These are phyloP conservation scores for Copsychus sechellarum DNA, from an alignment of 2,113 vertebrate genomes.

Conservation along the genomic window DNA sequence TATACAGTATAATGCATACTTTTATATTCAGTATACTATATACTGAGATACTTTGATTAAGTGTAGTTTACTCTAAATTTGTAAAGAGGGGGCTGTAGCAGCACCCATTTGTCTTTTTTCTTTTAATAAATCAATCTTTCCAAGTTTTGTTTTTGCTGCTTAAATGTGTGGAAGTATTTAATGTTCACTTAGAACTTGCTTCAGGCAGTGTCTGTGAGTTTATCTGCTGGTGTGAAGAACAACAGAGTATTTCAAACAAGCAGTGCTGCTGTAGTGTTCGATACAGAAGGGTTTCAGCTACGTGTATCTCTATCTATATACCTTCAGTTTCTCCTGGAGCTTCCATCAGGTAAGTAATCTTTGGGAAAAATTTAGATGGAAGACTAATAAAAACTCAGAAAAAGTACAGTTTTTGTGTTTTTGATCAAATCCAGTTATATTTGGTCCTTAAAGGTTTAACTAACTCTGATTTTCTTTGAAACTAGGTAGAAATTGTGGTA, in stretches of 20 bases:
- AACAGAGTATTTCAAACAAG: slow-evolving; percentile 32
- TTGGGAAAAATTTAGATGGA: not conserved
- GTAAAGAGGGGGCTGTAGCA: not conserved
- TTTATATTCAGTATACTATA: no score
- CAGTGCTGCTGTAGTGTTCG: not conserved
- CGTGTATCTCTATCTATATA: not conserved
- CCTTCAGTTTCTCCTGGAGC: not conserved
- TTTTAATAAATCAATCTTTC: slow-evolving; percentile 27
- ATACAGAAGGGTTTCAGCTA: not conserved
- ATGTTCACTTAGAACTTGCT: slow-evolving; percentile 54
- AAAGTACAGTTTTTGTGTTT: not conserved
- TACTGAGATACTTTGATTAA: not conserved
- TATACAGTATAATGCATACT: no score
- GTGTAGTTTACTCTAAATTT: not conserved
- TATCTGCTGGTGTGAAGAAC: slow-evolving; percentile 30
- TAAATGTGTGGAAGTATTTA: slow-evolving; percentile 39
- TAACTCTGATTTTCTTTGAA: not conserved
- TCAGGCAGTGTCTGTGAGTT: slow-evolving; percentile 33
- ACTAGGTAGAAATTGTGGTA: not conserved
- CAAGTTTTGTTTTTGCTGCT: not conserved
- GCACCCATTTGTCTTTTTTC: not conserved
- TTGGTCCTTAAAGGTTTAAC: slow-evolving; percentile 22
- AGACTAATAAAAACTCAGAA: not conserved
- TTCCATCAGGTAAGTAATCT: not conserved
- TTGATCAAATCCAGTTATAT: not conserved